Conservation (phyloP, 2,797 vertebrate species). For the Coreius guichenoti region DNA sequence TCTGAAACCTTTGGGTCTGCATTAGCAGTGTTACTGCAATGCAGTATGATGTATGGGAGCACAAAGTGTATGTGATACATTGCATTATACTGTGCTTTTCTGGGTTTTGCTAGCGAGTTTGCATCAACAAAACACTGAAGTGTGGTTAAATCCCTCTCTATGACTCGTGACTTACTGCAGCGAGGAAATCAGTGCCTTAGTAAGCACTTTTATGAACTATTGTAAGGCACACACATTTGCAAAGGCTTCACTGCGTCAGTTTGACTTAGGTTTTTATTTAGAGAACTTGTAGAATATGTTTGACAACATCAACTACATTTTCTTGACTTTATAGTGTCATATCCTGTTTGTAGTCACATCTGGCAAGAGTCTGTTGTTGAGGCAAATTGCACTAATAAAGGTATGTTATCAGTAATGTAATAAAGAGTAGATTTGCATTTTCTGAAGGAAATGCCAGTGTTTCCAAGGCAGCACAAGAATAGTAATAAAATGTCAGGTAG, state of each 20-base stretch:
- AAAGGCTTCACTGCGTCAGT: constrained; percentile 36
- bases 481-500: background rate
- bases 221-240: constrained; percentile 15
- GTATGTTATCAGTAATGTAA: background rate
- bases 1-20: constrained; percentile 31
- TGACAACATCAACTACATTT: background rate
- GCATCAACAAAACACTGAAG: constrained; percentile 32
- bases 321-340: background rate
- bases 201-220: constrained; percentile 52
- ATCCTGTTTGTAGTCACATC: constrained; percentile 14
- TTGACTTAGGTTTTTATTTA: constrained; percentile 8
- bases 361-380: background rate
- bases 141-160: constrained; percentile 36
- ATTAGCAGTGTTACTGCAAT: constrained; percentile 53
- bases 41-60: constrained; percentile 41
- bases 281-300: background rate
- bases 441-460: background rate
- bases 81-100: constrained; percentile 21
- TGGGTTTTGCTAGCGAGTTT: constrained; percentile 10
- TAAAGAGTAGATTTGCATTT: constrained; percentile 12
- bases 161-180: constrained; percentile 44
- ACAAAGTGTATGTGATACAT: constrained; percentile 24
- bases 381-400: background rate
- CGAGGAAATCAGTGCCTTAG: constrained; percentile 36
- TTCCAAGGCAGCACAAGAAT: background rate